These are phyloP conservation scores for Troglohyphantes excavatus DNA, from an alignment of 2,888 invertebrate species.

Conservation along the genomic window DNA sequence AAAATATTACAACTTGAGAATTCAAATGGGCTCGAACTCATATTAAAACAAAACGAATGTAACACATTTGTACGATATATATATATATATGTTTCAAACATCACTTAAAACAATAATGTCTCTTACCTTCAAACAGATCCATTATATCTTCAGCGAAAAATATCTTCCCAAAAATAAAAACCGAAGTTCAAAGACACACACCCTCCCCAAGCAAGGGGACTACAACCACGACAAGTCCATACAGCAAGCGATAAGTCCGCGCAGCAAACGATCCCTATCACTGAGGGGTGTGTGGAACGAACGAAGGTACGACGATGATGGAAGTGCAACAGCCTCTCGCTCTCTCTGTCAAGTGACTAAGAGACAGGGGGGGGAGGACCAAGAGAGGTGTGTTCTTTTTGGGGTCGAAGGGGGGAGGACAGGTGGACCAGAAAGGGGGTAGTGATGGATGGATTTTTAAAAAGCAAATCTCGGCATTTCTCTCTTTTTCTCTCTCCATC, in stretches of 20 bases:
- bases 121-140: not conserved
- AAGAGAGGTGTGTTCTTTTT: slow-evolving; percentile 45
- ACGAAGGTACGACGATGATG: not conserved
- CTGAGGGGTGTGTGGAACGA: not conserved
- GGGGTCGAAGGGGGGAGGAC: slow-evolving; percentile 28
- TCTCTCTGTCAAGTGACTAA: slow-evolving; percentile 43
- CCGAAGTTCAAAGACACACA: not conserved
- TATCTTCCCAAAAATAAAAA: not conserved
- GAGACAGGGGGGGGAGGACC: not conserved
- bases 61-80: too few species aligned
- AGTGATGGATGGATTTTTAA: slow-evolving; percentile 72
- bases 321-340: slow-evolving; percentile 34
- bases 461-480: slow-evolving; percentile 32
- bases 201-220: not conserved
- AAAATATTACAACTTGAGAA: too few species aligned
- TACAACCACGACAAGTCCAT: too few species aligned
- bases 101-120: too few species aligned
- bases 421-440: slow-evolving; percentile 41
- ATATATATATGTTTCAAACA: too few species aligned
- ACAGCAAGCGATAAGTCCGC: not conserved
- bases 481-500: too few species aligned
- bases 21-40: too few species aligned
- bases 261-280: slow-evolving; percentile 13
- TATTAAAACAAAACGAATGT: too few species aligned
- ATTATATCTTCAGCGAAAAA: not conserved